phyloP scores from a whole-genome alignment of 2,113 vertebrate genomes.

The Hippocampus zosterae region DNA sequence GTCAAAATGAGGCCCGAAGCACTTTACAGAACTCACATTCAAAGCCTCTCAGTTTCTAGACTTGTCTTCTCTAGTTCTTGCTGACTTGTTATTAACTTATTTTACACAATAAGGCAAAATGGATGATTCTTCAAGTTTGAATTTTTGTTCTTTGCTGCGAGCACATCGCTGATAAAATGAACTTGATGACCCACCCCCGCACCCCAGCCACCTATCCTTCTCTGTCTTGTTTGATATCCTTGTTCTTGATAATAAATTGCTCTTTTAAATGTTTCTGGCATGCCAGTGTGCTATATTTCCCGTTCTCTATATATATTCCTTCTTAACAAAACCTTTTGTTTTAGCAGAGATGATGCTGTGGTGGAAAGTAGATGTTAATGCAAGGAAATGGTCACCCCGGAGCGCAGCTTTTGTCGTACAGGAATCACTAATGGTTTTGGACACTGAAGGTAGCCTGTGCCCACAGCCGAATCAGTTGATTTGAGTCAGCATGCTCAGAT shows the following conservation, averaged over 20 bases:
- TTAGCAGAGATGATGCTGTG: slow-evolving; percentile 43
- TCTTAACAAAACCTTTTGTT: slow-evolving; percentile 25
- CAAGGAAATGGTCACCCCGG: slow-evolving; percentile 62
- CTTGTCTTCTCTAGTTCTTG: slow-evolving; percentile 50
- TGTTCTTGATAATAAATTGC: slow-evolving; percentile 80
- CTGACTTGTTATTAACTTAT: slow-evolving; percentile 37
- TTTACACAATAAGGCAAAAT: slow-evolving; percentile 43
- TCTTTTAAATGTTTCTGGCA: slow-evolving; percentile 61
- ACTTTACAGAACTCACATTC: slow-evolving; percentile 57
- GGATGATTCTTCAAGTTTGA: slow-evolving; percentile 47
- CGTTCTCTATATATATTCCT: slow-evolving; percentile 12
- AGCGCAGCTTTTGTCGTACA: slow-evolving; percentile 66
- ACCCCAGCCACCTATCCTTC: slow-evolving; percentile 16
- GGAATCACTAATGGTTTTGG: slow-evolving; percentile 69
- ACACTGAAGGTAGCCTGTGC: slow-evolving; percentile 61
- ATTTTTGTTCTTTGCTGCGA: slow-evolving; percentile 60
- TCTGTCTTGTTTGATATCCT: slow-evolving; percentile 76
- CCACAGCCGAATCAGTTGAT: slow-evolving; percentile 60
- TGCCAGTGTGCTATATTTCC: slow-evolving; percentile 26
- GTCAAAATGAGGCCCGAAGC: slow-evolving; percentile 40
- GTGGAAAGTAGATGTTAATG: slow-evolving; percentile 64
- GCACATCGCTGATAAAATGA: slow-evolving; percentile 54
- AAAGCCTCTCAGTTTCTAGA: slow-evolving; percentile 45
- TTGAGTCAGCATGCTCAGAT: slow-evolving; percentile 58
- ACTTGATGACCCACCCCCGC: slow-evolving; percentile 29